phyloP scores from a whole-genome alignment of 2,888 invertebrate genomes.

The Chloromyia formosa region DNA sequence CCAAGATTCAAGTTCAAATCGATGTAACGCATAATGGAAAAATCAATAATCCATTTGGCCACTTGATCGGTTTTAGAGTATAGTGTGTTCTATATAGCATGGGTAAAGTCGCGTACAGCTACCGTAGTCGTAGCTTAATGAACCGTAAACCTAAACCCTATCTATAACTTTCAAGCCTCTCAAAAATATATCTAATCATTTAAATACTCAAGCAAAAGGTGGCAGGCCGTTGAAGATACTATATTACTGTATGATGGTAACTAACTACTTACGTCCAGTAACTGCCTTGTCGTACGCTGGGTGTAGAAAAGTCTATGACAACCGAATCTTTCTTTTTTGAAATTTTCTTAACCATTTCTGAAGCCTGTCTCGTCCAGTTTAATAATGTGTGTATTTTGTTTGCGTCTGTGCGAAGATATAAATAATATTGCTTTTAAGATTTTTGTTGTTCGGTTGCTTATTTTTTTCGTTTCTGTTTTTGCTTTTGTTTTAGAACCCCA shows the following conservation, averaged over 20 bases:
- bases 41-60: conserved; percentile 34
- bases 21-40: conserved; percentile 32
- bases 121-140: not conserved
- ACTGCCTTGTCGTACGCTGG: too few species aligned
- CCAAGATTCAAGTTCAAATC: conserved; percentile 32
- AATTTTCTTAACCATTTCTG: not conserved
- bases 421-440: conserved; percentile 17
- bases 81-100: not conserved
- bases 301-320: not conserved
- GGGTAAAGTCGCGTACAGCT: not conserved
- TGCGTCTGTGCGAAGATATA: too few species aligned
- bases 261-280: too few species aligned
- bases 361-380: not conserved
- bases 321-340: not conserved
- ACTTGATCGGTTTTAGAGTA: conserved; percentile 33
- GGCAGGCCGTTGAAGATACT: conserved; percentile 26
- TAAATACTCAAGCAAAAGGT: conserved; percentile 22
- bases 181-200: conserved; percentile 14
- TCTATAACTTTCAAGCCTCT: not conserved
- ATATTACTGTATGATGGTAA: not conserved
- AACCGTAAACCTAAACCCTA: not conserved
- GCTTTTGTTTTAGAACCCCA: not conserved
- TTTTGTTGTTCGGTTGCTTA: not conserved
- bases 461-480: not conserved
- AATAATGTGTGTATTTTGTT: not conserved